A percentile compares a stretch with the other conserved stretches of the same genome.
phyloP scores from a whole-genome alignment of 1,140 invertebrate species.

The Sipha flava region DNA sequence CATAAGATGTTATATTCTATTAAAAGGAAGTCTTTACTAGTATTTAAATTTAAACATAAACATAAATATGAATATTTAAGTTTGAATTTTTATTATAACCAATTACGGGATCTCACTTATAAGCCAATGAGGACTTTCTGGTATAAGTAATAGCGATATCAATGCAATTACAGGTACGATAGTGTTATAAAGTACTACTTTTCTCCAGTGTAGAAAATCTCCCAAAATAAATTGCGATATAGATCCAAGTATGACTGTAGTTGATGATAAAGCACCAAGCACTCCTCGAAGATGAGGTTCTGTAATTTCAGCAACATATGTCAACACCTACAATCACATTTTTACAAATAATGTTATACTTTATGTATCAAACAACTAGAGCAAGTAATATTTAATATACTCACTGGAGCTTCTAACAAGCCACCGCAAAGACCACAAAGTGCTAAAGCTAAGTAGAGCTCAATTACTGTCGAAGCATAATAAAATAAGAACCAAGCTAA shows the following conservation, averaged over 20 bases:
- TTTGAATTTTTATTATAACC: neutral
- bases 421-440: conserved; percentile 64
- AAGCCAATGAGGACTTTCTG: conserved; percentile 70
- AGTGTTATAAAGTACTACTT: conserved; percentile 57
- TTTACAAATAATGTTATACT: neutral
- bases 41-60: neutral
- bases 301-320: conserved; percentile 70
- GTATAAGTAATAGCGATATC: conserved; percentile 56
- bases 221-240: conserved; percentile 55
- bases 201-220: conserved; percentile 59
- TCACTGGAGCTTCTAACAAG: conserved; percentile 66
- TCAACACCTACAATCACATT: conserved; percentile 52
- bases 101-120: conserved; percentile 41
- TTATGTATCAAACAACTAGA: neutral
- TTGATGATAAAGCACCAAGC: conserved; percentile 60
- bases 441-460: conserved; percentile 57
- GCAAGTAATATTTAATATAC: conserved; percentile 39
- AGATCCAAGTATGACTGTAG: conserved; percentile 62
- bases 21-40: neutral
- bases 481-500: conserved; percentile 62
- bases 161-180: conserved; percentile 57
- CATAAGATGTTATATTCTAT: neutral
- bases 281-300: conserved; percentile 65
- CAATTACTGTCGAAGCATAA: conserved; percentile 50
- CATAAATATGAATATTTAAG: neutral